Percentiles rank a stretch among this genome's conserved stretches.
Evolutionary conservation across 1,140 invertebrate species (phyloP).

Genomic region (Drosophila tristis): DNA sequence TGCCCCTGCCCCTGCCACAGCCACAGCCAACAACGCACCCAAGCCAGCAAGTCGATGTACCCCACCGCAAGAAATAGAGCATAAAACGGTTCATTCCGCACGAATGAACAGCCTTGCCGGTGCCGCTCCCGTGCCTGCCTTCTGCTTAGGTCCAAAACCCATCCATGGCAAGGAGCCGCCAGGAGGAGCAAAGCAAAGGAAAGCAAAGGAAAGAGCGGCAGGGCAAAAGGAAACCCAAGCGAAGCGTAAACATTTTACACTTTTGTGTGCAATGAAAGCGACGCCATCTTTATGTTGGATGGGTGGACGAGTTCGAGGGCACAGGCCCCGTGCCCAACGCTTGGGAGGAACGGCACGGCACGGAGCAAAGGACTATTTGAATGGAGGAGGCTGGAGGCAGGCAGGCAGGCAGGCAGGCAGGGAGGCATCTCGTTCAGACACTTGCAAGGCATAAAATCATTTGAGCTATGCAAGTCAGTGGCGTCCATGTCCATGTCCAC

Average conservation of each 20-base stretch:
- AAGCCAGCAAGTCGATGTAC: background rate
- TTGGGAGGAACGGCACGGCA: slow-evolving; percentile 22
- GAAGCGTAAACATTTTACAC: slow-evolving; percentile 81
- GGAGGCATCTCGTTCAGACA: background rate
- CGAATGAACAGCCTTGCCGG: slow-evolving; percentile 47
- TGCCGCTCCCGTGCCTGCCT: background rate
- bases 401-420: too few species aligned
- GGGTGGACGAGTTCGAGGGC: slow-evolving; percentile 2
- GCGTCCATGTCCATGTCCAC: background rate
- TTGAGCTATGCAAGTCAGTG: slow-evolving; percentile 35
- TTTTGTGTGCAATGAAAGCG: slow-evolving; percentile 77
- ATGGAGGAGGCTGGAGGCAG: background rate
- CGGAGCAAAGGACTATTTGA: slow-evolving; percentile 39
- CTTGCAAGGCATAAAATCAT: slow-evolving; percentile 39
- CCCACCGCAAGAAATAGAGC: slow-evolving; percentile 30
- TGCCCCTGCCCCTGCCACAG: too few species aligned
- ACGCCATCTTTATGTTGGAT: slow-evolving; percentile 61
- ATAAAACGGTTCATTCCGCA: slow-evolving; percentile 76
- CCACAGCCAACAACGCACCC: too few species aligned
- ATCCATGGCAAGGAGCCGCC: slow-evolving; percentile 13
- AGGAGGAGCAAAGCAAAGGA: too few species aligned
- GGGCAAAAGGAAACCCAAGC: slow-evolving; percentile 57
- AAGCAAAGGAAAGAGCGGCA: background rate
- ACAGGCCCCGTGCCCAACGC: background rate
- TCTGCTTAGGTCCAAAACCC: slow-evolving; percentile 8